phyloP scores from a whole-genome alignment of 1,140 invertebrate genomes.

The Rhynchophorus ferrugineus region DNA sequence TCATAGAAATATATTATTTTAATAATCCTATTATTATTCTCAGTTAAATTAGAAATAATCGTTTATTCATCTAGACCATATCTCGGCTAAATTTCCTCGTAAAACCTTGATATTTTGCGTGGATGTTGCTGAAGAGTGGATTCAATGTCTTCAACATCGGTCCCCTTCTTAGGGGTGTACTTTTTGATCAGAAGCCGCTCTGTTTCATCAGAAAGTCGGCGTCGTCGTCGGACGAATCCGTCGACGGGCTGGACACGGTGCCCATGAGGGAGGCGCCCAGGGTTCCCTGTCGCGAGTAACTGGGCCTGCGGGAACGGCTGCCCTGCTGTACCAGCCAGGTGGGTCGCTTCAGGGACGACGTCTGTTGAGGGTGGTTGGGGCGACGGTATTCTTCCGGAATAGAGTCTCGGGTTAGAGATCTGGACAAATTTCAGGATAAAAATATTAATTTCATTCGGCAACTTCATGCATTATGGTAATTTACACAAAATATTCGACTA shows the following conservation, averaged over 20 bases:
- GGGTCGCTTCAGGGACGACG: conserved; percentile 29
- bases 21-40: too few species aligned
- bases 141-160: conserved; percentile 16
- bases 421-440: too few species aligned
- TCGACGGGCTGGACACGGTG: conserved; percentile 36
- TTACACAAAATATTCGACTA: too few species aligned
- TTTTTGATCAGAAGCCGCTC: conserved; percentile 31
- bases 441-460: too few species aligned
- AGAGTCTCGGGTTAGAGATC: conserved; percentile 36
- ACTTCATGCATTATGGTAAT: too few species aligned
- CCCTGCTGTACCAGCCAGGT: conserved; percentile 30
- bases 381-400: conserved; percentile 35
- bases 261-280: conserved; percentile 34
- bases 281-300: conserved; percentile 30
- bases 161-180: conserved; percentile 14
- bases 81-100: conserved; percentile 15
- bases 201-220: conserved; percentile 36
- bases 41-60: background rate
- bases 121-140: conserved; percentile 16
- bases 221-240: conserved; percentile 33
- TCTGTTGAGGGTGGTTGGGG: conserved; percentile 14
- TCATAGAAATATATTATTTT: too few species aligned
- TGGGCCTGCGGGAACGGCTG: conserved; percentile 22
- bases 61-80: conserved; percentile 11
- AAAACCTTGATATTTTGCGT: conserved; percentile 14